Percentiles rank a stretch among this genome's conserved stretches.
Evolutionary conservation across 1,140 invertebrate genomes (phyloP).

Genomic region (Drosophila kepulauana): DNA sequence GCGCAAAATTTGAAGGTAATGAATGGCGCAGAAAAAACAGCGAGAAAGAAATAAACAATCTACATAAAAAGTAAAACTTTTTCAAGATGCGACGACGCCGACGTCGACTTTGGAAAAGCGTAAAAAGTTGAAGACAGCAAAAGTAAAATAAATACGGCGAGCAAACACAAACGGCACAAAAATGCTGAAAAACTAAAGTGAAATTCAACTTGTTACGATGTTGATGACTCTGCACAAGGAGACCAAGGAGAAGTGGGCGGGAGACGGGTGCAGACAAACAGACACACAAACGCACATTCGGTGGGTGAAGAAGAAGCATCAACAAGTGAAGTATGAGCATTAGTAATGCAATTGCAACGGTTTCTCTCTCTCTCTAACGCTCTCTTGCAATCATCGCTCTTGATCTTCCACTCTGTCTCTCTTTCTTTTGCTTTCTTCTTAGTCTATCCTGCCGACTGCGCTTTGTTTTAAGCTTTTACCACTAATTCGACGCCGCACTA

Average conservation of each 20-base stretch:
- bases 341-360: slow-evolving; percentile 44
- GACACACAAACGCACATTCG: not conserved
- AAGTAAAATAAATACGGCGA: slow-evolving; percentile 73
- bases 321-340: slow-evolving; percentile 37
- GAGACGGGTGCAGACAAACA: slow-evolving; percentile 3
- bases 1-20: slow-evolving; percentile 78
- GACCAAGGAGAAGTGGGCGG: slow-evolving; percentile 4
- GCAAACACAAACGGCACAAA: slow-evolving; percentile 17
- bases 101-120: slow-evolving; percentile 77
- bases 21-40: slow-evolving; percentile 28
- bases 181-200: slow-evolving; percentile 74
- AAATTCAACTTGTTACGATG: slow-evolving; percentile 52
- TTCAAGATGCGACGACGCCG: slow-evolving; percentile 42
- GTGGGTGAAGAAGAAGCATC: not conserved
- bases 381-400: not conserved
- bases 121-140: slow-evolving; percentile 70
- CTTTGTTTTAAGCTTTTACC: slow-evolving; percentile 74
- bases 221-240: slow-evolving; percentile 41
- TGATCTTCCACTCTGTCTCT: not conserved
- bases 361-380: slow-evolving; percentile 6
- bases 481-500: slow-evolving; percentile 41
- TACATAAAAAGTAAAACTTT: slow-evolving; percentile 75
- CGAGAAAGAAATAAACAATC: slow-evolving; percentile 49
- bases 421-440: slow-evolving; percentile 24
- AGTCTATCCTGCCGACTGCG: slow-evolving; percentile 40